phyloP scores from a whole-genome alignment of 2,113 vertebrate genomes.

The Taurulus bubalis region DNA sequence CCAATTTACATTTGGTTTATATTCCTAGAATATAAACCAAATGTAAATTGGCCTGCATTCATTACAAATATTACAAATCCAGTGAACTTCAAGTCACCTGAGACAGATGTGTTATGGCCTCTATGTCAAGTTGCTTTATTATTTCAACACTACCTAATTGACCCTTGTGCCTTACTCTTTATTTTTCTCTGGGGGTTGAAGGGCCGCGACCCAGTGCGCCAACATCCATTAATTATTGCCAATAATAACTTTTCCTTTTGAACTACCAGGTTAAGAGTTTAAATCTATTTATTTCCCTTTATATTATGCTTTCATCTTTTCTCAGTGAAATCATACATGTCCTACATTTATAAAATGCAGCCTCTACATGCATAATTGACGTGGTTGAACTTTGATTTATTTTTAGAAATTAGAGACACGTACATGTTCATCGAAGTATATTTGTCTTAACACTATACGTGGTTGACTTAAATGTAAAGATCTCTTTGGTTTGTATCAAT shows the following conservation, averaged over 20 bases:
- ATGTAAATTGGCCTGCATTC: neutral
- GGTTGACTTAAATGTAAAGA: neutral
- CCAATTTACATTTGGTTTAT: neutral
- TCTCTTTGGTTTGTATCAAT: neutral
- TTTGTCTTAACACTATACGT: neutral
- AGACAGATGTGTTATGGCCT: neutral
- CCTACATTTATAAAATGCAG: neutral
- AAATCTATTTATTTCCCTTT: neutral
- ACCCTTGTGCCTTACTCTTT: neutral
- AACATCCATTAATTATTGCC: slow-evolving; percentile 4
- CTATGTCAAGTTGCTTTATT: slow-evolving; percentile 1
- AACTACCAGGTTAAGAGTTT: neutral
- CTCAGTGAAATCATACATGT: neutral
- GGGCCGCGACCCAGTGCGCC: neutral
- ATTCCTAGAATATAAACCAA: neutral
- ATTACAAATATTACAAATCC: neutral
- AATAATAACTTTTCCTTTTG: neutral
- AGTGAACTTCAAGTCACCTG: neutral
- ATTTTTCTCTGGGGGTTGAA: neutral
- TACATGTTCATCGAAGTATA: neutral
- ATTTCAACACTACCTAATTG: neutral
- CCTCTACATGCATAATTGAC: neutral
- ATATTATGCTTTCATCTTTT: neutral
- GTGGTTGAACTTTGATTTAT: neutral
- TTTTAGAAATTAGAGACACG: neutral